phyloP scores from a whole-genome alignment of 1,140 invertebrate genomes.

The Drosophila nigrodunni region DNA sequence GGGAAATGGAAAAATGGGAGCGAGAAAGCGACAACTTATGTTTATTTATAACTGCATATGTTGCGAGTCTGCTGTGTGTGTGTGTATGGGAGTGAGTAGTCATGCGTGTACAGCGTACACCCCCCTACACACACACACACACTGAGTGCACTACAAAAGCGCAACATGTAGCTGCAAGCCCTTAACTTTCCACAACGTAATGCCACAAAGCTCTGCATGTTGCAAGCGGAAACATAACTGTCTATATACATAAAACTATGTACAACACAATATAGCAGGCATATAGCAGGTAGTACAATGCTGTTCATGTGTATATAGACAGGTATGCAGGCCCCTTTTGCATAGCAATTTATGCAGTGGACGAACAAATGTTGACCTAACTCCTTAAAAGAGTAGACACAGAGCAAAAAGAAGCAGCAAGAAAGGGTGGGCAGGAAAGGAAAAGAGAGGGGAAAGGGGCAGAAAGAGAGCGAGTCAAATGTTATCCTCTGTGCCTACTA shows the following conservation, averaged over 20 bases:
- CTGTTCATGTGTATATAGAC: constrained; percentile 4
- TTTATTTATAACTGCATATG: constrained; percentile 74
- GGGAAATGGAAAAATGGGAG: constrained; percentile 23
- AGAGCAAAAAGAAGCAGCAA: background rate
- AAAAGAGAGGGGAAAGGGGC: background rate
- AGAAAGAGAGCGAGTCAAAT: constrained; percentile 6
- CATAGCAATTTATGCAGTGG: constrained; percentile 21
- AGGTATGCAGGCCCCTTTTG: constrained; percentile 5
- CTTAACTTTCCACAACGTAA: constrained; percentile 26
- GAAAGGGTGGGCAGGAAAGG: background rate
- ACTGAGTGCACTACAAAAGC: constrained; percentile 38
- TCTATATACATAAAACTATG: constrained; percentile 3
- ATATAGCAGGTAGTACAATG: background rate
- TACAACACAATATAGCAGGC: background rate
- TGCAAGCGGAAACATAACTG: constrained; percentile 26
- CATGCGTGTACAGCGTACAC: background rate
- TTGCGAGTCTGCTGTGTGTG: constrained; percentile 23
- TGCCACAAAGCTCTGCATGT: constrained; percentile 20
- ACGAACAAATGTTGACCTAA: constrained; percentile 30
- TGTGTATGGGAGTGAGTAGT: constrained; percentile 26
- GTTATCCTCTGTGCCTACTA: constrained; percentile 22
- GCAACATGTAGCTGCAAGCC: constrained; percentile 62
- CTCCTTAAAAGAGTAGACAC: background rate
- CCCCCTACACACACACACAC: constrained; percentile 10
- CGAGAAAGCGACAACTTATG: constrained; percentile 67